These are phyloP conservation scores for Apotomis capreana DNA, from an alignment of 2,888 invertebrate species.

Conservation along the genomic window DNA sequence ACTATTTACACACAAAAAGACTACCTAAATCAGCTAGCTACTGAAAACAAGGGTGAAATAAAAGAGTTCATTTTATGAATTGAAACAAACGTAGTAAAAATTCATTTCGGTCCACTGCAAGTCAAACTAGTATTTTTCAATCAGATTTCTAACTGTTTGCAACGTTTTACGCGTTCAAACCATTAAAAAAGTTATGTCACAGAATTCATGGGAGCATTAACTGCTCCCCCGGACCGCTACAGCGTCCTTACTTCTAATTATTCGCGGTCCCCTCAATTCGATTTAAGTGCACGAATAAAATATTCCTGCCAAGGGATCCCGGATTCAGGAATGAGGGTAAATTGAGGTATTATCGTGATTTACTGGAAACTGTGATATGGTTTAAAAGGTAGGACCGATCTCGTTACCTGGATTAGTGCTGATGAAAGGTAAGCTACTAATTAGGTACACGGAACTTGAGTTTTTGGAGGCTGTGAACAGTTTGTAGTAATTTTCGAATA, in stretches of 20 bases:
- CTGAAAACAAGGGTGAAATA: too few relatives aligned
- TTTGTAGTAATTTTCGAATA: too few relatives aligned
- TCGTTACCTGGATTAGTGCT: conserved; percentile 34
- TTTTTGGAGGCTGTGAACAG: background rate
- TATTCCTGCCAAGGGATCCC: conserved; percentile 26
- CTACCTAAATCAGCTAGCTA: too few relatives aligned
- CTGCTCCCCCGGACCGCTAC: conserved; percentile 23
- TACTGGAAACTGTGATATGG: conserved; percentile 30
- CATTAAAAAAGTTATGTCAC: conserved; percentile 18
- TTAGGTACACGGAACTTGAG: conserved; percentile 9
- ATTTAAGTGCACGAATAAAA: conserved; percentile 39
- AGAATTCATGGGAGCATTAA: conserved; percentile 7
- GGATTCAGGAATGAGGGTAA: conserved; percentile 29
- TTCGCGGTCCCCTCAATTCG: conserved; percentile 25
- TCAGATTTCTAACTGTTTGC: too few relatives aligned
- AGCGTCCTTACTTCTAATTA: conserved; percentile 27
- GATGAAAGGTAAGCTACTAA: conserved; percentile 30
- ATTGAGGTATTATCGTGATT: conserved; percentile 42
- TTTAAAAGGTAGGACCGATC: conserved; percentile 32
- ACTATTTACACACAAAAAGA: too few relatives aligned
- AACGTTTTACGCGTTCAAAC: background rate
- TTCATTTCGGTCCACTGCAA: too few relatives aligned
- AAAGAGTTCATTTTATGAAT: too few relatives aligned
- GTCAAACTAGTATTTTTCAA: background rate
- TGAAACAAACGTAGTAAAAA: too few relatives aligned